Evolutionary conservation across 1,140 invertebrate genomes (phyloP), one percentile per base, ranked within the genome.

Genomic region (Berghia stephanieae): DNA sequence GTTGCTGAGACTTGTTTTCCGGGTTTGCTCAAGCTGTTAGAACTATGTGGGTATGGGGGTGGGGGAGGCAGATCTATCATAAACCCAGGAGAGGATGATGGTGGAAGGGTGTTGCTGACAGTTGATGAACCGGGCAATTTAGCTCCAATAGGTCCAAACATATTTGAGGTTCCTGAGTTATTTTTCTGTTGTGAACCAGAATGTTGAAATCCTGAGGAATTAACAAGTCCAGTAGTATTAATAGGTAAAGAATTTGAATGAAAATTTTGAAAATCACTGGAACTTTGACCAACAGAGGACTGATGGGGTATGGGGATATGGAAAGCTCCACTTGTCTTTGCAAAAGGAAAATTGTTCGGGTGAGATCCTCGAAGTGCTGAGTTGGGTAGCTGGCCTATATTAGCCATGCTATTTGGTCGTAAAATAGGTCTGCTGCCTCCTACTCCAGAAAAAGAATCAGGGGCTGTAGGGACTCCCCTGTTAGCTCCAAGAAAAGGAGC

Each of bases 1-100:
- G 95, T 82, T 21, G 83, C 82, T 21, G 83, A 80, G 36, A 79
- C 79, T 40, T 67, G 79, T 75, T 90, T 74, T 88, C 89, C 81
- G 86, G 88, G 78, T 36, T 80, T 75, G 60, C 83, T 78, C 66
- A 86, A 67, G 78, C 83, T 86, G 75, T 83, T 84, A 57, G 82
- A 67, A 66, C 40, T 36, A 60, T 83, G 74, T 34, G 84, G 83
- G 46, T 86, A 84, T n/a, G 86, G 84, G 43, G 86, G 84, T 57
- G 86, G 84, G 34, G 86, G 84, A 55, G 86, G 85, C 49, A 86
- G 81, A 74, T 79, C 80, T 77, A 85, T 38, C 42, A 79, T 70
- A 34, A 69, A 77, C n/a, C 77, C 67, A 34, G 80, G 69, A 55
- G 83, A 79, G 60, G 83, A 81, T 60, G 82, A 77, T 68, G 84